Conservation (phyloP, 2,797 vertebrate species). For the Gymnoscopelus microlampas region DNA sequence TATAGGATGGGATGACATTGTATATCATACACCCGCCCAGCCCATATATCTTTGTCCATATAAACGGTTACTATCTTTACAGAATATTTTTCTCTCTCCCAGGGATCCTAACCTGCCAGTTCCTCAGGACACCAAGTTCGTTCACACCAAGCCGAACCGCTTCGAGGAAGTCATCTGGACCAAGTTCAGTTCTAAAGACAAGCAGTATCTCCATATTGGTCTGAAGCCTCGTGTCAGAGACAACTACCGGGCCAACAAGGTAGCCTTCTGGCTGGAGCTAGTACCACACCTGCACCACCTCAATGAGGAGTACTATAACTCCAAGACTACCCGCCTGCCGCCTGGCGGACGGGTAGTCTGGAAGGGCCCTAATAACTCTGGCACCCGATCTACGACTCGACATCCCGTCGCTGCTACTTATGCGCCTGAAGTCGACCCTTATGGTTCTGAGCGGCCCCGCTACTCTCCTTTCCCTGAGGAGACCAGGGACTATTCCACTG, state of each 20-base stretch:
- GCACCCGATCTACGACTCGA: slow-evolving; percentile 66
- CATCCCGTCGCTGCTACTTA: slow-evolving; percentile 77
- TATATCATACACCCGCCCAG: too few relatives aligned
- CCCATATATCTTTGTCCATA: not conserved
- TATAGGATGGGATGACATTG: too few relatives aligned
- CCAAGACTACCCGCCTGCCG: slow-evolving; percentile 84
- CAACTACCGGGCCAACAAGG: slow-evolving; percentile 96
- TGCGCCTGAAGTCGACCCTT: slow-evolving; percentile 78
- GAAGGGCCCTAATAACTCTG: slow-evolving; percentile 55
- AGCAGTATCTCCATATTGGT: slow-evolving; percentile 95
- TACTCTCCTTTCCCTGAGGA: slow-evolving; percentile 82
- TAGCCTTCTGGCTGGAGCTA: slow-evolving; percentile 96
- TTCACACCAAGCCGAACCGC: slow-evolving; percentile 96
- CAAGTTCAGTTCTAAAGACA: slow-evolving; percentile 96
- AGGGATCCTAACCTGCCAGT: slow-evolving; percentile 94
- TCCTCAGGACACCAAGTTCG: slow-evolving; percentile 96
- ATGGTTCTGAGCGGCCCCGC: slow-evolving; percentile 77
- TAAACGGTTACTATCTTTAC: slow-evolving; percentile 10
- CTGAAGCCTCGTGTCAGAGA: slow-evolving; percentile 92
- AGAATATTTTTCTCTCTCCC: slow-evolving; percentile 27
- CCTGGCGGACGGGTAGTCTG: slow-evolving; percentile 72
- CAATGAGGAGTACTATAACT: slow-evolving; percentile 78
- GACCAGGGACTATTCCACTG: slow-evolving; percentile 91
- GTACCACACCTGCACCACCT: slow-evolving; percentile 92
- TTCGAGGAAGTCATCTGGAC: slow-evolving; percentile 97